These are phyloP conservation scores for Neocrepidodera transversa DNA, from an alignment of 2,888 invertebrate species.

Conservation along the genomic window DNA sequence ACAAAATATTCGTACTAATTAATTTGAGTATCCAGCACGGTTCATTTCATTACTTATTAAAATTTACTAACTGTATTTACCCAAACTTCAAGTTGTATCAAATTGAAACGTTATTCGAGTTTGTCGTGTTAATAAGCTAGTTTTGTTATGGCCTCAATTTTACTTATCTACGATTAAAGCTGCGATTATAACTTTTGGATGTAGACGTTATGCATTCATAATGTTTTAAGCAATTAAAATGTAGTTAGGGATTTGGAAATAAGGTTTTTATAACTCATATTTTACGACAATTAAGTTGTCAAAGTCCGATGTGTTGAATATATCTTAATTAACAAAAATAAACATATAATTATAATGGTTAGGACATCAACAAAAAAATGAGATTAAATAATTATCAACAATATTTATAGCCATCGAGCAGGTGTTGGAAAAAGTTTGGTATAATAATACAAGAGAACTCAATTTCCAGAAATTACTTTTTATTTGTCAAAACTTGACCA, in stretches of 20 bases:
- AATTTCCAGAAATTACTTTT: no score
- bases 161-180: conserved; percentile 5
- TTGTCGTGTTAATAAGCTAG: neutral
- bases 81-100: neutral
- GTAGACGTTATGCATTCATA: neutral
- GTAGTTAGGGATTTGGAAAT: conserved; percentile 3
- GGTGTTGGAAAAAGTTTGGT: no score
- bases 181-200: neutral
- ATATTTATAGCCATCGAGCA: no score
- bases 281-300: neutral
- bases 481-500: no score
- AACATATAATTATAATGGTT: no score
- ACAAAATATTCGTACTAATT: no score
- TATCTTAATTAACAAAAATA: neutral
- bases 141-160: neutral
- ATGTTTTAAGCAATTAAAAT: conserved; percentile 4
- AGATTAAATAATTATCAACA: no score
- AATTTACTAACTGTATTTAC: no score
- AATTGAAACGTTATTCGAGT: neutral
- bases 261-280: conserved; percentile 5
- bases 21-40: no score
- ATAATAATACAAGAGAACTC: no score
- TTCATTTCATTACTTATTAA: no score
- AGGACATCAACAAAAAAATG: no score
- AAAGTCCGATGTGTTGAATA: neutral